Percentiles rank a stretch among this genome's conserved stretches.
Conservation (phyloP, 2,113 vertebrate species). For the Coracopsis vasa region DNA sequence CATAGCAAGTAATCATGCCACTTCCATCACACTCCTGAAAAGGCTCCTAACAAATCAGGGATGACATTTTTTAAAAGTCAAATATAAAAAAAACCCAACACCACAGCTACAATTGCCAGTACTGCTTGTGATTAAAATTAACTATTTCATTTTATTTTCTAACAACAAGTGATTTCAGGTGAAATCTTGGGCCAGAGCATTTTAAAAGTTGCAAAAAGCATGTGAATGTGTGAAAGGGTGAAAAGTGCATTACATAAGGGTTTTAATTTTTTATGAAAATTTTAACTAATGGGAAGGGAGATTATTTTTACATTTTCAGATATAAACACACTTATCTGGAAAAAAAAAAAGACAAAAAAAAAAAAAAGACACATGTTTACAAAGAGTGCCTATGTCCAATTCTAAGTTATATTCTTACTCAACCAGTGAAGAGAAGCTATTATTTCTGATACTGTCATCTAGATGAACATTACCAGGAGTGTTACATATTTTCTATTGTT, state of each 20-base stretch:
- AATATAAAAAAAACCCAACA: background rate
- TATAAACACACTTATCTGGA: background rate
- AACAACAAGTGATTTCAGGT: background rate
- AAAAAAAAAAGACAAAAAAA: background rate
- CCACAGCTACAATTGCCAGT: background rate
- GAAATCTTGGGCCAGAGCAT: background rate
- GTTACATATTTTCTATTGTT: background rate
- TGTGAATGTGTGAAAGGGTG: background rate
- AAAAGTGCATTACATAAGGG: background rate
- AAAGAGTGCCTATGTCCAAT: background rate
- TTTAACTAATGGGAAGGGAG: background rate
- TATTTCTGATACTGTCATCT: background rate
- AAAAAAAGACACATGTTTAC: background rate
- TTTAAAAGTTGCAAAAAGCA: conserved; percentile 20
- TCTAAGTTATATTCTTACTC: background rate
- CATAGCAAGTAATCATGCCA: background rate
- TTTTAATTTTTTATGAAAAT: background rate
- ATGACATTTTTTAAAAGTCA: background rate
- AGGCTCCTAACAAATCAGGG: background rate
- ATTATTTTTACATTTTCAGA: background rate
- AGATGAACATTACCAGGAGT: background rate
- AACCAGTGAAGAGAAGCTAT: background rate
- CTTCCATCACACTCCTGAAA: background rate
- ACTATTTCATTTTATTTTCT: background rate
- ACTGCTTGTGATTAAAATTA: background rate